Evolutionary conservation across 2,797 vertebrate genomes (phyloP).

Genomic region (Prionace glauca): DNA sequence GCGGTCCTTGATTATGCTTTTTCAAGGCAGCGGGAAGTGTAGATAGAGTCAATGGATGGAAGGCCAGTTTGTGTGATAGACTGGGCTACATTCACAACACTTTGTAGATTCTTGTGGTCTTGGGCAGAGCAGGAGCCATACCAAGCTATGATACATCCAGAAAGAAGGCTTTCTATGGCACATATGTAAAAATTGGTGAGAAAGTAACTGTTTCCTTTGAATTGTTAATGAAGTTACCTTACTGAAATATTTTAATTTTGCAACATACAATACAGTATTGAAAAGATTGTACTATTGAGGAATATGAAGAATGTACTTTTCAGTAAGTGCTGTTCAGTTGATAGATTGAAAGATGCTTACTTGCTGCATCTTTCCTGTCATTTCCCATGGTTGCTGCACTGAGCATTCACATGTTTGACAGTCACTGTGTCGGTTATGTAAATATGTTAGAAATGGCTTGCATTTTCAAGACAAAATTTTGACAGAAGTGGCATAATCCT

Average conservation of each 20-base stretch:
- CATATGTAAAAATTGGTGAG: too few species aligned
- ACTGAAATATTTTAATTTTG: background rate
- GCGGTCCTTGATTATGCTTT: too few species aligned
- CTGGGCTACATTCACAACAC: too few species aligned
- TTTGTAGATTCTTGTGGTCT: too few species aligned
- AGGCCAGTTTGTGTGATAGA: too few species aligned
- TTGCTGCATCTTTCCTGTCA: background rate
- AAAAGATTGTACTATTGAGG: background rate
- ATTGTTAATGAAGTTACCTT: background rate
- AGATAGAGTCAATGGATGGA: too few species aligned
- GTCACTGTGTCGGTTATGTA: background rate
- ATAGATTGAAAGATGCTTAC: background rate
- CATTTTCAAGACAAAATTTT: background rate
- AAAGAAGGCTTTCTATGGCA: too few species aligned
- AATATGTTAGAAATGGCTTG: background rate
- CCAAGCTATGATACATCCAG: too few species aligned
- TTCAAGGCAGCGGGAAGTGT: too few species aligned
- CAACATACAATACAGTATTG: background rate
- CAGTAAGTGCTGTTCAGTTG: background rate
- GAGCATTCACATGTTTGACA: background rate
- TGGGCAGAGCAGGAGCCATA: too few species aligned
- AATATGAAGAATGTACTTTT: background rate
- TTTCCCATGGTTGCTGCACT: background rate
- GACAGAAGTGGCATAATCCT: background rate
- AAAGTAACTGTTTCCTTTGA: background rate